phyloP scores from a whole-genome alignment of 1,140 invertebrate genomes.

The Zophobas morio region DNA sequence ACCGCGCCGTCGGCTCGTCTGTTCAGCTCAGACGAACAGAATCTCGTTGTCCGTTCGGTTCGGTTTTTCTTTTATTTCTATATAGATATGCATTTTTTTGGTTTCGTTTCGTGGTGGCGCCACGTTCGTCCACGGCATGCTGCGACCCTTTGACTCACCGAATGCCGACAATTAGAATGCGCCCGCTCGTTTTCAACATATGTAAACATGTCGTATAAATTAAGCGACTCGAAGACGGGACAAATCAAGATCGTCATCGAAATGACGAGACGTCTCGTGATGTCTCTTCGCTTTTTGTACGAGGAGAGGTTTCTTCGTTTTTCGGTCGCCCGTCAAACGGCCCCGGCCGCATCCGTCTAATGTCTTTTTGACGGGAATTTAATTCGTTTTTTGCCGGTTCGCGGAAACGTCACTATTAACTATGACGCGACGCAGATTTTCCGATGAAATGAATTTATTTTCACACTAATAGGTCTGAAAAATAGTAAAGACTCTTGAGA shows the following conservation, averaged over 20 bases:
- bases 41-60: not conserved
- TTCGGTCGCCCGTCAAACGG: no score
- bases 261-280: conserved; percentile 35
- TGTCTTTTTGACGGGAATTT: no score
- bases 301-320: not conserved
- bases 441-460: no score
- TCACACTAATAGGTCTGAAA: no score
- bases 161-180: conserved; percentile 56
- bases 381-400: no score
- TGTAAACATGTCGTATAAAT: conserved; percentile 57
- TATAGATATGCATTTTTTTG: conserved; percentile 31
- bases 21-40: no score
- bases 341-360: no score
- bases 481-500: no score
- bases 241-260: conserved; percentile 49
- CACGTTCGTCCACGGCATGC: conserved; percentile 54
- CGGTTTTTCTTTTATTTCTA: conserved; percentile 22
- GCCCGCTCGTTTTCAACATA: conserved; percentile 54
- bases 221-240: conserved; percentile 53
- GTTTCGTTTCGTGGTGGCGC: conserved; percentile 52
- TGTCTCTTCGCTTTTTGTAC: conserved; percentile 31
- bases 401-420: no score
- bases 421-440: no score
- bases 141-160: conserved; percentile 55
- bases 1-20: no score